Evolutionary conservation across 2,888 invertebrate genomes (phyloP).

Genomic region (Lithosia quadra): DNA sequence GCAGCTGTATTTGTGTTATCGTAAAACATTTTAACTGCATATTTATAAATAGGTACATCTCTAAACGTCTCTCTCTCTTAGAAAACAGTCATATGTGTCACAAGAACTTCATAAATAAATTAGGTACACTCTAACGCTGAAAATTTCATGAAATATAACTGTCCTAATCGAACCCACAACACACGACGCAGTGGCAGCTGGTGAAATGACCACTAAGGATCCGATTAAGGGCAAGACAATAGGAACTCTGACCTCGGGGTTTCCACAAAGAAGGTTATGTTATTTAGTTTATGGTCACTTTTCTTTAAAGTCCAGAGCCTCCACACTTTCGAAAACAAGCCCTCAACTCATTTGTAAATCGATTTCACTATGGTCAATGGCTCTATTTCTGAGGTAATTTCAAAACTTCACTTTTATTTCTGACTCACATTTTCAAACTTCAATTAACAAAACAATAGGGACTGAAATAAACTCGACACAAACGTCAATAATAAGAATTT

Average conservation of each 20-base stretch:
- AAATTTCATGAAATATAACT: neutral
- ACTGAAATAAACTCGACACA: slow-evolving; percentile 6
- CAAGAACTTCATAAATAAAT: no score
- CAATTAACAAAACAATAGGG: slow-evolving; percentile 9
- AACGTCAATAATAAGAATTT: slow-evolving; percentile 9
- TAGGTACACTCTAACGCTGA: no score
- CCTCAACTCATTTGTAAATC: neutral
- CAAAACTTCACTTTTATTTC: neutral
- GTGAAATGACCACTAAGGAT: no score
- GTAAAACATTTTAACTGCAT: neutral
- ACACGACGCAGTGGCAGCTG: no score
- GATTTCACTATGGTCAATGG: no score
- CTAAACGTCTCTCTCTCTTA: neutral
- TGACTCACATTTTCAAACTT: slow-evolving; percentile 6
- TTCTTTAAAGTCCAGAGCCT: no score
- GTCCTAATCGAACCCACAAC: neutral
- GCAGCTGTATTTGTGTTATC: neutral
- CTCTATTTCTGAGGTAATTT: neutral
- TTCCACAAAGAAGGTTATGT: no score
- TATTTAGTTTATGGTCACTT: no score
- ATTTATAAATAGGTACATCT: neutral
- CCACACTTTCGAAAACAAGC: neutral
- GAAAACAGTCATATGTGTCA: no score
- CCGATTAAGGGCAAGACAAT: no score
- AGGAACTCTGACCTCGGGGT: no score